Evolutionary conservation across 2,888 invertebrate species (phyloP).

Genomic region (Adineta ricciae): DNA sequence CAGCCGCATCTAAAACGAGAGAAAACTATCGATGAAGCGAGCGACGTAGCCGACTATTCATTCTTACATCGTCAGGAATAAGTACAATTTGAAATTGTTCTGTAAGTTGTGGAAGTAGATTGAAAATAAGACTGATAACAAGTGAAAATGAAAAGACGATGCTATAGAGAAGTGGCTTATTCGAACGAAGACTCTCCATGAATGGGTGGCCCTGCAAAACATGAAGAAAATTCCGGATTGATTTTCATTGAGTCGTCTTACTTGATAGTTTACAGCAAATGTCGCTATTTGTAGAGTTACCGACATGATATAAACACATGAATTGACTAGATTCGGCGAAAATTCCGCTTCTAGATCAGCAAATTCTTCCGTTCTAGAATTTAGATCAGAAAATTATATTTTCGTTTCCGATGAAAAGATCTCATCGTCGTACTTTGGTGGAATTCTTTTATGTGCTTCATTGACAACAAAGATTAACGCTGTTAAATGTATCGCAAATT

Average conservation of each 20-base stretch:
- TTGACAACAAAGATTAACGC: slow-evolving; percentile 75
- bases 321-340: slow-evolving; percentile 84
- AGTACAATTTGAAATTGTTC: slow-evolving; percentile 86
- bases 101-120: slow-evolving; percentile 71
- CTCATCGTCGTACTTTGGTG: slow-evolving; percentile 50
- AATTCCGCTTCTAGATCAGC: slow-evolving; percentile 62
- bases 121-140: slow-evolving; percentile 63
- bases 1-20: slow-evolving; percentile 22
- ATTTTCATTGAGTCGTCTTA: slow-evolving; percentile 50
- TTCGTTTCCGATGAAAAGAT: not conserved
- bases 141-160: slow-evolving; percentile 69
- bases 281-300: slow-evolving; percentile 93
- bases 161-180: slow-evolving; percentile 81
- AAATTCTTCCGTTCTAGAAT: slow-evolving; percentile 40
- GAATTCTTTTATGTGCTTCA: slow-evolving; percentile 55
- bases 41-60: not conserved
- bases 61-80: slow-evolving; percentile 72
- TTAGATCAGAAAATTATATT: slow-evolving; percentile 28
- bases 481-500: slow-evolving; percentile 85
- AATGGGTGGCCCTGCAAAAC: slow-evolving; percentile 83
- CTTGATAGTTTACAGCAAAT: slow-evolving; percentile 96
- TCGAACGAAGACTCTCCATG: slow-evolving; percentile 88
- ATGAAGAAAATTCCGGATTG: slow-evolving; percentile 37
- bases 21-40: not conserved
- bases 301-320: slow-evolving; percentile 94